Evolutionary conservation across 1,140 invertebrate genomes (phyloP).

Genomic region (Ganaspis sp.): DNA sequence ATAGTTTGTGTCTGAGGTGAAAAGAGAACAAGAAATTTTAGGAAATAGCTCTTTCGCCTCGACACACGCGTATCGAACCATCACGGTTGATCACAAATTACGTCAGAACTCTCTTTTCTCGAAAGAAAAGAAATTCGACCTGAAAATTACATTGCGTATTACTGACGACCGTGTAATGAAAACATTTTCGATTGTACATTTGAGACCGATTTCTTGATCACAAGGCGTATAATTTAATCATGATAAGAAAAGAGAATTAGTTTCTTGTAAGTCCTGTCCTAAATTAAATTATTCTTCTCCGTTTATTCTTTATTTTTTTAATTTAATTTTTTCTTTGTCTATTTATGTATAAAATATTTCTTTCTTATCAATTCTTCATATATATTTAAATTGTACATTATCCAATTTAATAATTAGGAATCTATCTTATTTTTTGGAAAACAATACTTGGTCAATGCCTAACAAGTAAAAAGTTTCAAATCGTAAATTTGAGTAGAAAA

Average conservation of each 20-base stretch:
- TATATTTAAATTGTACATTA: too few relatives aligned
- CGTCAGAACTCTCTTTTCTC: not conserved
- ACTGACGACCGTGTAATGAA: not conserved
- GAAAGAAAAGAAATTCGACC: not conserved
- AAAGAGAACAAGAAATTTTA: slow-evolving; percentile 51
- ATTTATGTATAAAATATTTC: too few relatives aligned
- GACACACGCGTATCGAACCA: slow-evolving; percentile 6
- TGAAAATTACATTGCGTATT: not conserved
- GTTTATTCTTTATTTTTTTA: too few relatives aligned
- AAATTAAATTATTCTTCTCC: too few relatives aligned
- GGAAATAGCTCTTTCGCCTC: slow-evolving; percentile 35
- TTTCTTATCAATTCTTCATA: too few relatives aligned
- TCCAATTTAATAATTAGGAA: too few relatives aligned
- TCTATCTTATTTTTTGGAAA: too few relatives aligned
- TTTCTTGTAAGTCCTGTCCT: too few relatives aligned
- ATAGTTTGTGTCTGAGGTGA: slow-evolving; percentile 37
- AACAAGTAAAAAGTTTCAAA: not conserved
- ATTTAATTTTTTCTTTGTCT: too few relatives aligned
- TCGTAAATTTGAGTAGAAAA: not conserved
- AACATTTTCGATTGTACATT: not conserved
- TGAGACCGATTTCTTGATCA: not conserved
- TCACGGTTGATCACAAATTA: not conserved
- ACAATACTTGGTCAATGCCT: not conserved
- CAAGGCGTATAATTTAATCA: not conserved
- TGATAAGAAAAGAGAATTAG: too few relatives aligned